Base-by-base conservation (phyloP, 2,113 vertebrate species). In the Anarrhichthys ocellatus region DNA sequence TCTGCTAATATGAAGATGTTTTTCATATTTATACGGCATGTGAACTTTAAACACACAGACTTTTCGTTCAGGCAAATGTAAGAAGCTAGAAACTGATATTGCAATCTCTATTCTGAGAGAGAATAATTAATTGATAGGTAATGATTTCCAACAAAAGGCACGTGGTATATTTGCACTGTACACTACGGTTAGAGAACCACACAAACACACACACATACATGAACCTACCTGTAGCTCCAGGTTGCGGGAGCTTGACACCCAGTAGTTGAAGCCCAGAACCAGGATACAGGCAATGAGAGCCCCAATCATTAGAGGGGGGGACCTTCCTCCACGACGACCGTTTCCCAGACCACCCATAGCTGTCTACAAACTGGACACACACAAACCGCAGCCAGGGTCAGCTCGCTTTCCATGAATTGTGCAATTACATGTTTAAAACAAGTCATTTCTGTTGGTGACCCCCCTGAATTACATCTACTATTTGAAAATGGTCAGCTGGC, bases 241-340 rank as follows among this genome's bases (percentile, higher is more conserved):
- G 5, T 96, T 98, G 78, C 96, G 96, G 18, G 97, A 98, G 92
- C 95, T 98, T 3, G 97, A 96, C 13, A 97, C 93, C 98, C 98
- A 99, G 91, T 99, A 99, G 92, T 98, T 99, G 91, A 99, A 99
- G 65, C 96, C 97, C 82, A 99, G 71, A 83, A 99, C 94, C 1
- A 98, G 90, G 74, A 97, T 74, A 58, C 97, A 99, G 0, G 96
- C 95, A 62, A 98, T 91, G 0, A 99, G 93, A 0, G 95, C 97
- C 0, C 95, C 96, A 68, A 99, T 87, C 9, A 99, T 86, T 0
- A 99, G 93, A 56, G 97, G 96, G 1, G 97, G 96, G 6, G 97
- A 95, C 90, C 99, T 96, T 90, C 96, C 98, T 81, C 95, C 96
- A 42, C 97, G 94, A 27, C 98, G 97, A 29, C 95, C 93, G 14